Evolutionary conservation across 2,797 vertebrate genomes (phyloP), one percentile per base, ranked within the genome.

Genomic region (Lacerta viridis): DNA sequence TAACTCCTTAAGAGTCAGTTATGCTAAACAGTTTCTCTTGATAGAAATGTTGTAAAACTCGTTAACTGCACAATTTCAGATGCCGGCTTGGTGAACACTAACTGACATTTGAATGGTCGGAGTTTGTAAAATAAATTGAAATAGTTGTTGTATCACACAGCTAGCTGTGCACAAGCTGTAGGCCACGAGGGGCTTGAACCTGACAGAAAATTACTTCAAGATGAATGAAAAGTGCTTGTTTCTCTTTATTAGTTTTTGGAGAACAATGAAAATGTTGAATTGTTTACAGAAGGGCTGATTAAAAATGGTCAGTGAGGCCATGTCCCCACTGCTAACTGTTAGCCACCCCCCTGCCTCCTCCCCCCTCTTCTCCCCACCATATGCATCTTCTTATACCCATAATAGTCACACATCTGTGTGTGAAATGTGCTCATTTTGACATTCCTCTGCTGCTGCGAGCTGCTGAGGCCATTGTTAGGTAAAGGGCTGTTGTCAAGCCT

Each of bases 381-480:
- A 97, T 96, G 96, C 95, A 94, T 97, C 97, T 96, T 97, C 96
- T 97, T 97, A 98, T 95, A 97, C 97, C 98, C 97, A 98, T 97
- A 93, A 97, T 96, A 97, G 98, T 98, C 97, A 97, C 97, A 98
- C 98, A 99, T 99, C 98, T 99, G 98, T 98, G 98, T 98, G 98
- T 98, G 98, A 98, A 98, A 99, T 98, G 97, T 98, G 97, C 98
- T 98, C 98, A 96, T 98, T 97, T 98, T 98, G 98, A 98, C 98
- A 99, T 98, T 98, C 98, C 98, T 97, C 96, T 96, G 98, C 98
- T 97, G 97, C 97, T 97, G 95, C 95, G 97, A 97, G 96, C 97
- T 97, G 96, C 95, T 96, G 97, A 98, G 96, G 97, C 97, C 97
- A 98, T 98, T 99, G 98, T 98, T 97, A 97, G 95, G 97, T 96